Evolutionary conservation across 2,797 vertebrate genomes (phyloP).

Genomic region (Sebastes iracundus): DNA sequence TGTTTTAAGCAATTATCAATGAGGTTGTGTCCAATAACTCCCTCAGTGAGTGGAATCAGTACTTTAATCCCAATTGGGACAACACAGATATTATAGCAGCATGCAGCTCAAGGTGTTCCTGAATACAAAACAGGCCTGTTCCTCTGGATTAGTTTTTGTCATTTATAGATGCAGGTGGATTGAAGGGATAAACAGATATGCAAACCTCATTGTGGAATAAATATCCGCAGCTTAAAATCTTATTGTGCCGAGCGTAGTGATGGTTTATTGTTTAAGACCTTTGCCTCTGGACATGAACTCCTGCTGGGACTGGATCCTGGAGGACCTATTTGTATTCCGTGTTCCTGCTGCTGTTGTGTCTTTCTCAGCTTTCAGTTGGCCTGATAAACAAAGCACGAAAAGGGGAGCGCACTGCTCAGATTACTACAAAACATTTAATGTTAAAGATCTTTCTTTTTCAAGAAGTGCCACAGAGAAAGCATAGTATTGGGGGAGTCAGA

Average conservation of each 20-base stretch:
- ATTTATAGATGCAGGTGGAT: constrained; percentile 69
- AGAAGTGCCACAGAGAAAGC: background rate
- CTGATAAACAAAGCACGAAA: constrained; percentile 1
- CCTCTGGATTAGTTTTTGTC: constrained; percentile 68
- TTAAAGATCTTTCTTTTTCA: background rate
- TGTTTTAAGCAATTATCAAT: constrained; percentile 12
- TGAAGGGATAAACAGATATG: constrained; percentile 70
- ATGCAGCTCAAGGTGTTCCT: constrained; percentile 54
- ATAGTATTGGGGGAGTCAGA: background rate
- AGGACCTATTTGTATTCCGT: constrained; percentile 8
- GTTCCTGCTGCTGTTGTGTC: background rate
- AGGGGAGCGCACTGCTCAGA: background rate
- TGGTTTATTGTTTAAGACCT: constrained; percentile 54
- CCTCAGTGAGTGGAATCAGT: constrained; percentile 51
- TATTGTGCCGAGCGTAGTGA: constrained; percentile 32
- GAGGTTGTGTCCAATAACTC: constrained; percentile 16
- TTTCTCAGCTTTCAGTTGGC: constrained; percentile 17
- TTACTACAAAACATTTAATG: background rate
- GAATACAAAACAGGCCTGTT: constrained; percentile 69
- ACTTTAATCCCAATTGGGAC: constrained; percentile 56
- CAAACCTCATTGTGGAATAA: constrained; percentile 65
- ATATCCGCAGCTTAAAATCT: constrained; percentile 59
- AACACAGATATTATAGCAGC: constrained; percentile 40
- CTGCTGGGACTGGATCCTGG: constrained; percentile 27
- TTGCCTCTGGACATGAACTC: constrained; percentile 52